These are phyloP conservation scores for Zosterops borbonicus DNA, from an alignment of 2,113 vertebrate genomes.

Conservation along the genomic window DNA sequence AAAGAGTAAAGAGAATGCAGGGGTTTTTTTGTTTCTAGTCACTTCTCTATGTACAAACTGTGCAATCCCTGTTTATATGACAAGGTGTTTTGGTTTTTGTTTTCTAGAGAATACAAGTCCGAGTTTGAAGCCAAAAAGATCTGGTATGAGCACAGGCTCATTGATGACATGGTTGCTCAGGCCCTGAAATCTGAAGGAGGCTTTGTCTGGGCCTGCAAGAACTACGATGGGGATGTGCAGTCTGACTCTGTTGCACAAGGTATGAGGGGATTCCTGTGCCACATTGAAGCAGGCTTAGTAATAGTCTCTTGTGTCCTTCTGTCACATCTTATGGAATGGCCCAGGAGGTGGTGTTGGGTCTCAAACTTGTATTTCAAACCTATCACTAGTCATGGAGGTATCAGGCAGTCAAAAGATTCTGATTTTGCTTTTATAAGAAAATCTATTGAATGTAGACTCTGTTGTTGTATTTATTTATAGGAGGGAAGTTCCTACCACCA, in stretches of 20 bases:
- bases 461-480: not conserved
- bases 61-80: not conserved
- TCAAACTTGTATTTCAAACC: not conserved
- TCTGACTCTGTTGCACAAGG: constrained; percentile 98
- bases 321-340: not conserved
- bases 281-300: not conserved
- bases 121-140: constrained; percentile 91
- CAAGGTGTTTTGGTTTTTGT: not conserved
- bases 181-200: constrained; percentile 97
- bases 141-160: constrained; percentile 97
- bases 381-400: not conserved
- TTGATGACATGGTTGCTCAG: constrained; percentile 99
- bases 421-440: not conserved
- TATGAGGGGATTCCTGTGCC: constrained; percentile 30
- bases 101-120: constrained; percentile 85
- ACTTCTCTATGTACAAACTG: not conserved
- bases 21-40: not conserved
- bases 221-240: constrained; percentile 98
- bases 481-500: not conserved
- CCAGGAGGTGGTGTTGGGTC: not conserved
- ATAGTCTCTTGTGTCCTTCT: not conserved
- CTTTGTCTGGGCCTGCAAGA: constrained; percentile 99
- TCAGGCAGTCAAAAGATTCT: not conserved
- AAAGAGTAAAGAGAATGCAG: not conserved
- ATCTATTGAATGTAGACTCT: not conserved